Percentiles rank a stretch among this genome's conserved stretches.
These are phyloP conservation scores for Pluvialis apricaria DNA, from an alignment of 2,113 vertebrate genomes.

Conservation along the genomic window DNA sequence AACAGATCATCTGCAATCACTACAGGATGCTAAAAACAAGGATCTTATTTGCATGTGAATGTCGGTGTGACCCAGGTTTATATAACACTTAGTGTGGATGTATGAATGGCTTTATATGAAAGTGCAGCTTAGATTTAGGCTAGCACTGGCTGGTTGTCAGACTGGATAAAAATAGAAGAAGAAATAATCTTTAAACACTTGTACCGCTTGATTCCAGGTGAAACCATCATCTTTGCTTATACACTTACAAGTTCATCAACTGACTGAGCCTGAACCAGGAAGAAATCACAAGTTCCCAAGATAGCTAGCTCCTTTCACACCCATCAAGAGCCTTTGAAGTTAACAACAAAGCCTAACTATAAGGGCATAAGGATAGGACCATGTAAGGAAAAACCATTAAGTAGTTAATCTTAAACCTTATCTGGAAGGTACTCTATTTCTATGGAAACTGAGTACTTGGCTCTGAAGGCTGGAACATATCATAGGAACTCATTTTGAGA, in stretches of 20 bases:
- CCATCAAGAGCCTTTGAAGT: not conserved
- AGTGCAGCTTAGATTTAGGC: not conserved
- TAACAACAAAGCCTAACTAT: not conserved
- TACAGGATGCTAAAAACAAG: not conserved
- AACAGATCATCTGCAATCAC: not conserved
- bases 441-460: not conserved
- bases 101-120: not conserved
- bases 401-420: not conserved
- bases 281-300: not conserved
- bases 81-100: not conserved
- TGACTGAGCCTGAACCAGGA: not conserved
- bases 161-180: not conserved
- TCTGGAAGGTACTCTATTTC: not conserved
- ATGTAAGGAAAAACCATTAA: not conserved
- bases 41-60: not conserved
- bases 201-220: not conserved
- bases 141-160: not conserved
- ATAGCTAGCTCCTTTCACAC: not conserved
- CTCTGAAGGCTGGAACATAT: not conserved
- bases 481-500: not conserved
- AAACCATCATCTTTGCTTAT: not conserved
- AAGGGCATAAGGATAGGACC: not conserved
- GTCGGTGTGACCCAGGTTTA: fast-evolving
- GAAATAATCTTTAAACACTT: not conserved
- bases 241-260: not conserved